Evolutionary conservation across 2,113 vertebrate species (phyloP).

Genomic region (Erythrolamprus reginae): DNA sequence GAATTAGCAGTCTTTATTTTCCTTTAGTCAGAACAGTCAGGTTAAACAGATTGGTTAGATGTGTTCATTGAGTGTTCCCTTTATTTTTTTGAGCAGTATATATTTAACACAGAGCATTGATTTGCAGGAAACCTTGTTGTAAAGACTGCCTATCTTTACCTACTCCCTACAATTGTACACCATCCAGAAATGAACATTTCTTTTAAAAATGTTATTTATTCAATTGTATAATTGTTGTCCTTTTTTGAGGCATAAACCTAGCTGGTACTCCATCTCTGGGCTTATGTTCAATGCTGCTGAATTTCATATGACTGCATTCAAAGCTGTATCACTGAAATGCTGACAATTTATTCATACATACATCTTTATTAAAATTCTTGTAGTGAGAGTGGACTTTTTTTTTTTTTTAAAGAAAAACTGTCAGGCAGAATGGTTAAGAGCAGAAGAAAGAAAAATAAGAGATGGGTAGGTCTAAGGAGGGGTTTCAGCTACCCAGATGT

Average conservation of each 20-base stretch:
- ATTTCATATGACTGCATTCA: neutral
- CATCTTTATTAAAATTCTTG: conserved; percentile 20
- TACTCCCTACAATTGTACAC: neutral
- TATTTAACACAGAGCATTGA: rapidly evolving
- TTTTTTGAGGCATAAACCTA: conserved; percentile 85
- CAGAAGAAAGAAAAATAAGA: neutral
- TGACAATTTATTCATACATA: no score
- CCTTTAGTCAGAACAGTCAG: no score
- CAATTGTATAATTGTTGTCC: conserved; percentile 82
- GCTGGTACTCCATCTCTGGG: conserved; percentile 71
- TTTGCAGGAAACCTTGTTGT: conserved; percentile 21
- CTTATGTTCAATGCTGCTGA: neutral
- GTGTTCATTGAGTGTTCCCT: no score
- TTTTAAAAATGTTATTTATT: conserved; percentile 60
- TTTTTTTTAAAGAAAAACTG: neutral
- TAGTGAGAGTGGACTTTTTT: neutral
- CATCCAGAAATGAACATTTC: conserved; percentile 31
- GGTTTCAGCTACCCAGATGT: neutral
- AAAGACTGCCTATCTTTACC: neutral
- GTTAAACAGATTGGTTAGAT: no score
- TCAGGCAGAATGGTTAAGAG: neutral
- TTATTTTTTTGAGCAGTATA: no score
- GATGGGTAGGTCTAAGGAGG: neutral
- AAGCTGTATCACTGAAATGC: conserved; percentile 11
- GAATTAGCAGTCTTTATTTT: no score